These are phyloP conservation scores for Nebria brevicollis DNA, from an alignment of 2,888 invertebrate species.

Conservation along the genomic window DNA sequence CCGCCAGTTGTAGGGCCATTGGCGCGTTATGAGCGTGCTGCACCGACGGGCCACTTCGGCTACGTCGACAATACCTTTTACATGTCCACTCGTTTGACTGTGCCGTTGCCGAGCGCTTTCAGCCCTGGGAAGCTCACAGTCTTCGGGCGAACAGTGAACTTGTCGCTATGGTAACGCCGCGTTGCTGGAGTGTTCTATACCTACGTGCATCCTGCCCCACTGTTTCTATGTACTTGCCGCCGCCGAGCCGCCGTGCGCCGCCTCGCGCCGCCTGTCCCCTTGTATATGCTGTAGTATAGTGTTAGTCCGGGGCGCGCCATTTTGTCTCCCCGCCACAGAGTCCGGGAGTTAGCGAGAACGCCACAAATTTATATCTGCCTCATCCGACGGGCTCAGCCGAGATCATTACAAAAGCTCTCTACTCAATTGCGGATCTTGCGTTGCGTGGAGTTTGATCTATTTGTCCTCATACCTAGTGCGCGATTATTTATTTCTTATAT, in stretches of 20 bases:
- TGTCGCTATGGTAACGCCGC: constrained; percentile 38
- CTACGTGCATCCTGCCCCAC: too few species aligned
- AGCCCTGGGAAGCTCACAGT: constrained; percentile 9
- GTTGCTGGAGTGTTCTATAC: constrained; percentile 25
- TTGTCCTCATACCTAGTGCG: constrained; percentile 56
- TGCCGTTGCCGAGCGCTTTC: background rate
- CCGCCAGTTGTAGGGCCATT: background rate
- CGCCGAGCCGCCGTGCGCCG: too few species aligned
- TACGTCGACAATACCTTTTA: constrained; percentile 39
- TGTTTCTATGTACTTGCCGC: too few species aligned
- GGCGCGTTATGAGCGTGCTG: constrained; percentile 27
- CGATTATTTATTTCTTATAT: constrained; percentile 50
- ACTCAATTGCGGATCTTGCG: constrained; percentile 64
- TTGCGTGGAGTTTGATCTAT: constrained; percentile 64
- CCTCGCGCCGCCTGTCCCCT: too few species aligned
- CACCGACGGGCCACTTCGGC: constrained; percentile 26
- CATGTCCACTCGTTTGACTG: constrained; percentile 36
- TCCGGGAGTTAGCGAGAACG: constrained; percentile 62
- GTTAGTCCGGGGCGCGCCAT: constrained; percentile 59
- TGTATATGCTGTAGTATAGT: constrained; percentile 39
- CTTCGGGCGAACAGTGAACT: constrained; percentile 25
- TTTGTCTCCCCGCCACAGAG: constrained; percentile 57
- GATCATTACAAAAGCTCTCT: constrained; percentile 67
- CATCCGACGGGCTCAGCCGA: constrained; percentile 64
- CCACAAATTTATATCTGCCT: constrained; percentile 66